Percentiles rank a stretch among this genome's conserved stretches.
phyloP scores from a whole-genome alignment of 2,888 invertebrate genomes.

The Drosophila lutescens region DNA sequence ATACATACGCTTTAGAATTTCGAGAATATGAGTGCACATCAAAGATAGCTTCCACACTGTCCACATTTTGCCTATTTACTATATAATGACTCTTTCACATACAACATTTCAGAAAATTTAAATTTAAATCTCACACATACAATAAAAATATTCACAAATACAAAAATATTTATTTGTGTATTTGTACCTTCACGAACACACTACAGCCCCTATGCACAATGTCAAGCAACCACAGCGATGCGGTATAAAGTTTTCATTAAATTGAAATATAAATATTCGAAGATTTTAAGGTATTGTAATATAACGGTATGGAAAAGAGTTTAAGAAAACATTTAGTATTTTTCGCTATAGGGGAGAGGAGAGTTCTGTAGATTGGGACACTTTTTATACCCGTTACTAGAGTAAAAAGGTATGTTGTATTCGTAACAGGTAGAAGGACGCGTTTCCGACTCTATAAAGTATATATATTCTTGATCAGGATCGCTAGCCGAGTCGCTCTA shows the following conservation, averaged over 20 bases:
- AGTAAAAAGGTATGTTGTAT: not conserved
- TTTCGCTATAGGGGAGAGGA: no score
- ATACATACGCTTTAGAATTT: constrained; percentile 37
- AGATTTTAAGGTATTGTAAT: no score
- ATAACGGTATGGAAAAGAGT: no score
- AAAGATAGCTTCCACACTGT: constrained; percentile 67
- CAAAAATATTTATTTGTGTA: not conserved
- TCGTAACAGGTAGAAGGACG: no score
- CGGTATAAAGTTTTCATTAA: not conserved
- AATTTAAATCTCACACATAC: constrained; percentile 29
- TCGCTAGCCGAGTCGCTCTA: no score
- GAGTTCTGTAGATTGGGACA: no score
- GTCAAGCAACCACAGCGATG: not conserved
- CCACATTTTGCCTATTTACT: constrained; percentile 54
- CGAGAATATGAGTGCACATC: constrained; percentile 66
- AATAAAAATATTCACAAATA: constrained; percentile 6
- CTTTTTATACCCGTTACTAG: no score
- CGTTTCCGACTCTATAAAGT: no score
- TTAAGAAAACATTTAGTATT: no score
- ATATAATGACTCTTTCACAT: constrained; percentile 15
- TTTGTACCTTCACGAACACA: not conserved
- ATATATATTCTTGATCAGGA: no score
- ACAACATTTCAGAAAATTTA: constrained; percentile 19
- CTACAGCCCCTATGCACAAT: not conserved
- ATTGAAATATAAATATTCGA: not conserved